Evolutionary conservation across 2,113 vertebrate species (phyloP), one percentile per base, ranked within the genome.

Genomic region (Ursus arctos): DNA sequence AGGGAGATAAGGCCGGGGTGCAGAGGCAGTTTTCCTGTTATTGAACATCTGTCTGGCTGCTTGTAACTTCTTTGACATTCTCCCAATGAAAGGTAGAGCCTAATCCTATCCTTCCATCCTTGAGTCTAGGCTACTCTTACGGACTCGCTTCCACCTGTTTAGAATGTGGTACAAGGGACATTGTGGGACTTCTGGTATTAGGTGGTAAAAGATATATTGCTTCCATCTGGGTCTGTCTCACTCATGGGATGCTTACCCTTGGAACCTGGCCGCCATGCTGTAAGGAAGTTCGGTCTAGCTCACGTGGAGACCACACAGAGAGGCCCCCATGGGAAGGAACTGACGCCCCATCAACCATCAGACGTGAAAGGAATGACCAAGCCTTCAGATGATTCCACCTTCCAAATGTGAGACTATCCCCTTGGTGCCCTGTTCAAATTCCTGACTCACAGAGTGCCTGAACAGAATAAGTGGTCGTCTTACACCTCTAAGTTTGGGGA

Each of bases 231-330:
- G 16, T 49, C 22, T 36, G 0, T 63, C 69, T 92, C 13, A 21
- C 49, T 59, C 67, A 0, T 15, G 43, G 4, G 88, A 67, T 43
- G 8, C 40, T 76, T n/a, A 11, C 6, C 47, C 8, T 31, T 1
- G 7, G 69, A 83, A 15, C 40, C 18, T 1, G 26, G 47, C 47
- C 1, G 1, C 55, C 74, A 26, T 26, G n/a, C 77, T 28, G 10
- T 51, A 43, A 47, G 82, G 76, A 83, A 71, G n/a, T 59, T 28
- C 40, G 4, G 0, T 51, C 22, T 18, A 21, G 36, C 47, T 47
- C 47, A 10, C 1, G 0, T 3, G 33, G 49, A 26, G 11, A 21
- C 18, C 33, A 10, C n/a, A 4, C 4, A 40, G 40, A 51, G 57
- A 59, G 55, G 61, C 40, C 43, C 59, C 16, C 0, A 0, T 7